phyloP scores from a whole-genome alignment of 2,113 vertebrate species.

The Hiodon alosoides region DNA sequence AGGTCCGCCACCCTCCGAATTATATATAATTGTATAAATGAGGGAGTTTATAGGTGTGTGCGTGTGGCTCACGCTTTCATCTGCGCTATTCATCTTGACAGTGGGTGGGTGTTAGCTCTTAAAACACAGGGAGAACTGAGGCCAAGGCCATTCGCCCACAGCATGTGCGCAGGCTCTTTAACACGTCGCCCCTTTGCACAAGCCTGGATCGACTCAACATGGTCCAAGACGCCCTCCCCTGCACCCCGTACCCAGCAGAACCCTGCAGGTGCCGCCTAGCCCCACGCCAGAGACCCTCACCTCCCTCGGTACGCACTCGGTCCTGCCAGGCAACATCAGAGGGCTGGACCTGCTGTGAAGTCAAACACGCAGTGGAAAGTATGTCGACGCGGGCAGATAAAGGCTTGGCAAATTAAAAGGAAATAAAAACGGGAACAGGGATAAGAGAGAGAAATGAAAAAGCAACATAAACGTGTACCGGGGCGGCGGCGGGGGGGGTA shows the following conservation, averaged over 20 bases:
- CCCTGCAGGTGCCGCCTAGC: constrained; percentile 4
- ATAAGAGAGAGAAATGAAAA: constrained; percentile 17
- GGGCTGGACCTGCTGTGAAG: constrained; percentile 28
- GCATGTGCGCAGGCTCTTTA: background rate
- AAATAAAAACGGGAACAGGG: constrained; percentile 10
- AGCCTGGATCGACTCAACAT: background rate
- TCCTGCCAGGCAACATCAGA: constrained; percentile 33
- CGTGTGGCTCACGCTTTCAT: constrained; percentile 30
- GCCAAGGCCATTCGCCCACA: background rate
- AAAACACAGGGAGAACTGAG: background rate
- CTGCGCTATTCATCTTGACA: constrained; percentile 27
- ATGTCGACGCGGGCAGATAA: constrained; percentile 27
- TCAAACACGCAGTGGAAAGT: constrained; percentile 31
- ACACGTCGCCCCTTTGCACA: background rate
- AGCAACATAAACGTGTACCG: constrained; percentile 23
- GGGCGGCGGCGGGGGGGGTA: background rate
- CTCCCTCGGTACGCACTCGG: constrained; percentile 16
- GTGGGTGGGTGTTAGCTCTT: constrained; percentile 10
- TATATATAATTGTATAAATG: background rate
- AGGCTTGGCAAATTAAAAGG: constrained; percentile 30
- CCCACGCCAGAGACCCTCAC: constrained; percentile 12
- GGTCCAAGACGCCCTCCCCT: background rate
- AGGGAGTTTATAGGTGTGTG: constrained; percentile 11
- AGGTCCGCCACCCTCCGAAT: background rate
- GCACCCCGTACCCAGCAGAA: background rate